Evolutionary conservation across 92 coral and sea anemone genomes (phyloP).

Genomic region (Phymanthus crucifer): DNA sequence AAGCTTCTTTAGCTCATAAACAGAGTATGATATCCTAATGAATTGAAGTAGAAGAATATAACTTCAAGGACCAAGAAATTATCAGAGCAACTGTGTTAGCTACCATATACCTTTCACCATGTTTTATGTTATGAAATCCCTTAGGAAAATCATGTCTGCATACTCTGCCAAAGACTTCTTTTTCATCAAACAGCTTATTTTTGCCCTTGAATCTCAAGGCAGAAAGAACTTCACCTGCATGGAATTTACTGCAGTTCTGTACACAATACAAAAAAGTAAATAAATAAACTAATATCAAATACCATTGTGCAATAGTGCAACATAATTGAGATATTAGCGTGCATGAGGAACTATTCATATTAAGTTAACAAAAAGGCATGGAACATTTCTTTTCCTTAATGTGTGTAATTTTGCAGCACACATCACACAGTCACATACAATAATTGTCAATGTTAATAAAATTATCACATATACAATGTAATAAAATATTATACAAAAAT

Average conservation of each 20-base stretch:
- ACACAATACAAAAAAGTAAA: conserved; percentile 12
- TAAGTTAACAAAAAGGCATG: too few relatives aligned
- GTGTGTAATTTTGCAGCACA: too few relatives aligned
- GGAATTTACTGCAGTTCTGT: conserved; percentile 3
- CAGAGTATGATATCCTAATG: conserved; percentile 57
- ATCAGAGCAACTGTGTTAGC: too few relatives aligned
- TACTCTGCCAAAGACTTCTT: background rate
- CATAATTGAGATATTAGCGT: too few relatives aligned
- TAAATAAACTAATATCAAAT: background rate
- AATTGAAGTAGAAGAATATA: conserved; percentile 14
- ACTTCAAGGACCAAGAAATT: too few relatives aligned
- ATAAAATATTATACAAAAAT: too few relatives aligned
- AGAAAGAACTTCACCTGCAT: background rate
- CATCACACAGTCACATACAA: too few relatives aligned
- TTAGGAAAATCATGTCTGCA: conserved; percentile 16
- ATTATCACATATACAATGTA: too few relatives aligned
- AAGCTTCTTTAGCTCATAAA: conserved; percentile 53
- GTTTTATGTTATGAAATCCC: conserved; percentile 46
- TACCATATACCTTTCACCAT: conserved; percentile 75
- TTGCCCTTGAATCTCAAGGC: background rate
- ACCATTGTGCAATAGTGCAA: too few relatives aligned
- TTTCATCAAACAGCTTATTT: background rate
- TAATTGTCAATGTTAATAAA: too few relatives aligned
- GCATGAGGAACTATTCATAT: too few relatives aligned
- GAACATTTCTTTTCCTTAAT: too few relatives aligned